phyloP scores from a whole-genome alignment of 2,888 invertebrate genomes.

The Hipparchia sbordonii region DNA sequence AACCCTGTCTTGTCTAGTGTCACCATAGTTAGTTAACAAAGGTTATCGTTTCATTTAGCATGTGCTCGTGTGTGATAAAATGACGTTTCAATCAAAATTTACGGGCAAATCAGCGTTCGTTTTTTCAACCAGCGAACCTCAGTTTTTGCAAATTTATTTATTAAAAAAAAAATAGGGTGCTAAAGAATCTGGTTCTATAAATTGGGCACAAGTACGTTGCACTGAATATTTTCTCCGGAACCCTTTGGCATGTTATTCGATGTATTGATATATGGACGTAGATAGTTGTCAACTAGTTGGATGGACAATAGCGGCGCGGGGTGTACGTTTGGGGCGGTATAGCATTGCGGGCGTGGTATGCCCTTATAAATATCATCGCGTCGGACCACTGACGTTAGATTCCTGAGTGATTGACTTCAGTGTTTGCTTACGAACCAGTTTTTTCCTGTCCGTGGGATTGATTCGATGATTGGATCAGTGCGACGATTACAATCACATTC shows the following conservation, averaged over 20 bases:
- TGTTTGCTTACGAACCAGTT: neutral
- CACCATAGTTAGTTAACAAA: neutral
- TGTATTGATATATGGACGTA: constrained; percentile 21
- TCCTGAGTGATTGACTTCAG: constrained; percentile 5
- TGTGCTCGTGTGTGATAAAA: too few species aligned
- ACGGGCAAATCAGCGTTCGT: too few species aligned
- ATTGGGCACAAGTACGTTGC: neutral
- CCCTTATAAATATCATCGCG: constrained; percentile 9
- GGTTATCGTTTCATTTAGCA: too few species aligned
- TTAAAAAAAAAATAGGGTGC: too few species aligned
- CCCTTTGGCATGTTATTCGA: constrained; percentile 17
- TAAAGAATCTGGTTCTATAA: neutral
- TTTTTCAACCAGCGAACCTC: too few species aligned
- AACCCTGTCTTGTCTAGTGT: neutral
- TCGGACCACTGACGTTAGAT: constrained; percentile 1
- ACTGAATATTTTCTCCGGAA: neutral
- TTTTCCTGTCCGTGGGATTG: too few species aligned
- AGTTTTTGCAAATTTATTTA: too few species aligned
- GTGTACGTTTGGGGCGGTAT: constrained; percentile 35
- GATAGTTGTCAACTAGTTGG: neutral
- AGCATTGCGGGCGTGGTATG: constrained; percentile 14
- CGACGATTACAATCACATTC: too few species aligned
- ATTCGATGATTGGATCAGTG: too few species aligned
- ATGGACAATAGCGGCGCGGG: constrained; percentile 28
- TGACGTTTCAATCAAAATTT: too few species aligned